Conservation (phyloP, 2,888 invertebrate genomes). For the Romanomermis culicivorax region DNA sequence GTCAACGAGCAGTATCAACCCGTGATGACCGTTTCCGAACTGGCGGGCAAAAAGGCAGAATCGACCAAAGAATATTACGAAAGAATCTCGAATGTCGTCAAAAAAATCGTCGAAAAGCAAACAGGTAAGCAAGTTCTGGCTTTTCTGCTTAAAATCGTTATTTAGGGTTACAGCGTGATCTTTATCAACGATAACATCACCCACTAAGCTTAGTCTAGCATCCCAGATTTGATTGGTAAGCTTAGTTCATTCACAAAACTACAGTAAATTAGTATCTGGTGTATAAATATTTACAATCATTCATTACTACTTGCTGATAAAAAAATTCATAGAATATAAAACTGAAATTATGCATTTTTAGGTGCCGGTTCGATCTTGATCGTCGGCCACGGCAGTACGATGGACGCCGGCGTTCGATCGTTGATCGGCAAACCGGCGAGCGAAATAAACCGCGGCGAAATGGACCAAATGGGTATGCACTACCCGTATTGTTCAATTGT, state of each 20-base stretch:
- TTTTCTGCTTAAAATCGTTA: too few species aligned
- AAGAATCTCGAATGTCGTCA: constrained; percentile 40
- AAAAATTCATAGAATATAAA: too few species aligned
- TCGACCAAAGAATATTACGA: constrained; percentile 45
- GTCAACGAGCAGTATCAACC: constrained; percentile 48
- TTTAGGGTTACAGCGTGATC: too few species aligned
- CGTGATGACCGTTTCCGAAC: constrained; percentile 31
- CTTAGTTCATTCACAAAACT: too few species aligned
- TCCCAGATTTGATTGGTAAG: too few species aligned
- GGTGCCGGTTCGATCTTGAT: constrained; percentile 57
- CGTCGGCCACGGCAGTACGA: constrained; percentile 67
- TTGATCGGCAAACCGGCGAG: constrained; percentile 37
- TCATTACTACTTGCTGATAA: too few species aligned
- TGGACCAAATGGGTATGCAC: constrained; percentile 11
- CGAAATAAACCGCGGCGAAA: constrained; percentile 1
- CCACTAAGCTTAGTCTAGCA: too few species aligned
- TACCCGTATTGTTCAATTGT: constrained; percentile 13
- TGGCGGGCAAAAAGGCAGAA: constrained; percentile 33
- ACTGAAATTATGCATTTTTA: too few species aligned
- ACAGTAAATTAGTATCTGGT: too few species aligned
- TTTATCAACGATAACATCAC: too few species aligned
- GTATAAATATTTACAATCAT: too few species aligned
- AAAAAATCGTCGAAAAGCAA: constrained; percentile 38
- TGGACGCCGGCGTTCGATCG: constrained; percentile 58
- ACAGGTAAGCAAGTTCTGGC: constrained; percentile 28